Conservation (phyloP, 2,797 vertebrate species). For the Lutjanus campechanus region DNA sequence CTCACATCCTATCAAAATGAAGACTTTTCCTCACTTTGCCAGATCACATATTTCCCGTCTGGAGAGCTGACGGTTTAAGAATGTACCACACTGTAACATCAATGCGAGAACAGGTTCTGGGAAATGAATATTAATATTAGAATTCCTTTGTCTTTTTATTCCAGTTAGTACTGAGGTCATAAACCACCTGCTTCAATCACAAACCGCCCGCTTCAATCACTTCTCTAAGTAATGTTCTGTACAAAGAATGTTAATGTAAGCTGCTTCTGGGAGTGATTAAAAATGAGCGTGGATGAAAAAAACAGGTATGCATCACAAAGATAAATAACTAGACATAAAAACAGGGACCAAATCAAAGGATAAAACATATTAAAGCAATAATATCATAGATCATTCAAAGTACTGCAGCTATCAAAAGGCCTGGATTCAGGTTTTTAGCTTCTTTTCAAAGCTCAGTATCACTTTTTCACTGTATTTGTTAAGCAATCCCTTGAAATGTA, state of each 20-base stretch:
- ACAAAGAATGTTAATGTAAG: constrained; percentile 6
- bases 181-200: constrained; percentile 8
- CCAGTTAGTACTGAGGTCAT: constrained; percentile 13
- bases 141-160: constrained; percentile 19
- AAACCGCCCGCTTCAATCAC: constrained; percentile 26
- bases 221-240: constrained; percentile 22
- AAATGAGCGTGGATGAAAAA: constrained; percentile 13
- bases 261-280: constrained; percentile 26
- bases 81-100: not conserved
- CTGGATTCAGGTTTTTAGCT: not conserved
- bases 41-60: not conserved
- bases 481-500: constrained; percentile 12
- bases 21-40: constrained; percentile 5
- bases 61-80: constrained; percentile 11
- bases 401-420: constrained; percentile 4
- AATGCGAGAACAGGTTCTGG: constrained; percentile 18
- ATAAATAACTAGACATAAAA: constrained; percentile 31
- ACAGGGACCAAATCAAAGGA: constrained; percentile 8
- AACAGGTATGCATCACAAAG: constrained; percentile 26
- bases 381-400: constrained; percentile 25
- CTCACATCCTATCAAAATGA: not conserved
- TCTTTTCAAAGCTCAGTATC: constrained; percentile 7
- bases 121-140: constrained; percentile 19
- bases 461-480: not conserved
- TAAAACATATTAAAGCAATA: constrained; percentile 16